phyloP scores from a whole-genome alignment of 2,113 vertebrate genomes.

The Festucalex cinctus region DNA sequence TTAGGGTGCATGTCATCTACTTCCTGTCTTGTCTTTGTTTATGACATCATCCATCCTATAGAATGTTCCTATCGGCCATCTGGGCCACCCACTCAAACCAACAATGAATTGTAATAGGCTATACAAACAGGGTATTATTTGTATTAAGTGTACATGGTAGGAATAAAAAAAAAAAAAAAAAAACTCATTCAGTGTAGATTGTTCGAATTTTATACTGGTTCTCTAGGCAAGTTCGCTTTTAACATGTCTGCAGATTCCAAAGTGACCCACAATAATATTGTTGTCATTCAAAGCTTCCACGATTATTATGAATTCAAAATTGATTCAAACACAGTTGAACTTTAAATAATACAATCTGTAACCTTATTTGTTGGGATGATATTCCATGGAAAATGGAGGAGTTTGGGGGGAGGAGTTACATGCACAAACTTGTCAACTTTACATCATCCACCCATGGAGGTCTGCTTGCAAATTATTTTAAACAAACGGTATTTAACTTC shows the following conservation, averaged over 20 bases:
- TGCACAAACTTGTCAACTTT: too few species aligned
- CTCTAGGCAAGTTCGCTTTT: not conserved
- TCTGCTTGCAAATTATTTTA: too few species aligned
- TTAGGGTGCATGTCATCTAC: conserved; percentile 48
- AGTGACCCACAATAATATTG: not conserved
- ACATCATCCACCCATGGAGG: too few species aligned
- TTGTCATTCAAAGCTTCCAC: not conserved
- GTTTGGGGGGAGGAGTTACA: too few species aligned
- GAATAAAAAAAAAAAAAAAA: not conserved
- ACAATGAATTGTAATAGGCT: not conserved
- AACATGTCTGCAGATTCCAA: not conserved
- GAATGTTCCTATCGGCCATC: conserved; percentile 24
- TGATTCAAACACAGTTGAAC: not conserved
- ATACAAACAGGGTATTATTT: not conserved
- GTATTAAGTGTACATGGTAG: not conserved
- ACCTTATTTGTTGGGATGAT: too few species aligned
- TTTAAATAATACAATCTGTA: too few species aligned
- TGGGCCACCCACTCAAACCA: conserved; percentile 21
- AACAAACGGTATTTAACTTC: too few species aligned
- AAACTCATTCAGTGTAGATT: not conserved
- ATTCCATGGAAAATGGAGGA: too few species aligned
- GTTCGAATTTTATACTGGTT: not conserved
- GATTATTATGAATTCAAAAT: not conserved
- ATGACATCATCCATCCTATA: conserved; percentile 29
- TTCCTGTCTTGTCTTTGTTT: conserved; percentile 50